Evolutionary conservation across 2,888 invertebrate genomes (phyloP).

Genomic region (Tribolium freemani): DNA sequence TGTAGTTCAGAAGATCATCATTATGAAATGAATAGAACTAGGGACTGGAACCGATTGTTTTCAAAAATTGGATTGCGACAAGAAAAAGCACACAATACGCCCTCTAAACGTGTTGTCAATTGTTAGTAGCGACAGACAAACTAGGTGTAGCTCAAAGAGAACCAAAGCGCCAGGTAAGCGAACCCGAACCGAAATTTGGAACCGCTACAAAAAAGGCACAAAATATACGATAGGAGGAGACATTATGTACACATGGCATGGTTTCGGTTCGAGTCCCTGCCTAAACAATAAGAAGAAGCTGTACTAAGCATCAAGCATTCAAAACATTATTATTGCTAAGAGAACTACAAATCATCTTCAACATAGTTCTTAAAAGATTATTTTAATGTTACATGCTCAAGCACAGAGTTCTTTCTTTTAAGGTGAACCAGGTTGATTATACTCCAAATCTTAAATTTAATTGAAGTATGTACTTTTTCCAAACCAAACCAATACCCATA

Average conservation of each 20-base stretch:
- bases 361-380: slow-evolving; percentile 51
- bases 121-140: slow-evolving; percentile 37
- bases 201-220: slow-evolving; percentile 37
- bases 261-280: slow-evolving; percentile 69
- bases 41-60: slow-evolving; percentile 65
- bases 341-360: slow-evolving; percentile 52
- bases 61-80: slow-evolving; percentile 32
- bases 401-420: slow-evolving; percentile 57
- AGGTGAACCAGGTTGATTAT: slow-evolving; percentile 32
- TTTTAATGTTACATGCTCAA: slow-evolving; percentile 60
- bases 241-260: slow-evolving; percentile 28
- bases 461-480: slow-evolving; percentile 38
- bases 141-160: slow-evolving; percentile 51
- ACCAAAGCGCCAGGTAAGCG: slow-evolving; percentile 64
- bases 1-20: slow-evolving; percentile 56
- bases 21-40: slow-evolving; percentile 51
- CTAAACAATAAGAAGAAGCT: slow-evolving; percentile 65
- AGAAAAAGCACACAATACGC: slow-evolving; percentile 43
- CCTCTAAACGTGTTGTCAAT: slow-evolving; percentile 38
- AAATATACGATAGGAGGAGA: neutral
- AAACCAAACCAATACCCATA: slow-evolving; percentile 27
- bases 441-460: slow-evolving; percentile 25
- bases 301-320: slow-evolving; percentile 66
- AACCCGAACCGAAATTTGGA: slow-evolving; percentile 67
- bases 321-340: slow-evolving; percentile 54